Conservation (phyloP, 2,888 invertebrate species). For the Hybos culiciformis region DNA sequence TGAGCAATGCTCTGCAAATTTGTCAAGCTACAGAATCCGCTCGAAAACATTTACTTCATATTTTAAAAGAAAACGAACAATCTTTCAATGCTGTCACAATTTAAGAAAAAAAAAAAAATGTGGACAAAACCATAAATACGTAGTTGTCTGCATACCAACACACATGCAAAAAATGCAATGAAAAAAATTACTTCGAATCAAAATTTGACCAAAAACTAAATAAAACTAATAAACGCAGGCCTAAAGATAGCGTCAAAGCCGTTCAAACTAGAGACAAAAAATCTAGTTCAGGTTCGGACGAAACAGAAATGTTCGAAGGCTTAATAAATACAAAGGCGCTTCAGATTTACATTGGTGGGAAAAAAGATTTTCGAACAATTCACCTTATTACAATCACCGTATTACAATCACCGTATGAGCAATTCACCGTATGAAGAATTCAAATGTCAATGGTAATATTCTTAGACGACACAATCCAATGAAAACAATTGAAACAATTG, state of each 20-base stretch:
- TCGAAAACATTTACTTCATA: slow-evolving; percentile 1
- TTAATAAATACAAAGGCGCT: background rate
- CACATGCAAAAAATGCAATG: slow-evolving; percentile 1
- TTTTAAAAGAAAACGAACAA: slow-evolving; percentile 1
- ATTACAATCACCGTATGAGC: slow-evolving; percentile 12
- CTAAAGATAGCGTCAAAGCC: too few relatives aligned
- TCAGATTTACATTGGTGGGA: background rate
- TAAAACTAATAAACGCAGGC: too few relatives aligned
- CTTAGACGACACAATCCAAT: slow-evolving; percentile 12
- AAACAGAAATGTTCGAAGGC: too few relatives aligned
- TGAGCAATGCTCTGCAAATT: slow-evolving; percentile 1
- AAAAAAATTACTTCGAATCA: slow-evolving; percentile 3
- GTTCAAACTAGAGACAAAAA: too few relatives aligned
- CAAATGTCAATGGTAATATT: slow-evolving; percentile 13
- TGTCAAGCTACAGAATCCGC: slow-evolving; percentile 5
- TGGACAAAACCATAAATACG: slow-evolving; percentile 3
- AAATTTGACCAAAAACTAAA: background rate
- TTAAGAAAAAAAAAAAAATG: background rate
- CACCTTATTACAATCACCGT: slow-evolving; percentile 7
- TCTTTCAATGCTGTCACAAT: background rate
- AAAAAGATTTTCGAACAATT: slow-evolving; percentile 9
- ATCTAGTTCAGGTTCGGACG: too few relatives aligned
- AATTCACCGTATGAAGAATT: slow-evolving; percentile 9
- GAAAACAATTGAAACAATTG: slow-evolving; percentile 13
- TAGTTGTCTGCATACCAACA: slow-evolving; percentile 4